Base-by-base conservation (phyloP, 2,888 invertebrate species). In the Julus scanicus region DNA sequence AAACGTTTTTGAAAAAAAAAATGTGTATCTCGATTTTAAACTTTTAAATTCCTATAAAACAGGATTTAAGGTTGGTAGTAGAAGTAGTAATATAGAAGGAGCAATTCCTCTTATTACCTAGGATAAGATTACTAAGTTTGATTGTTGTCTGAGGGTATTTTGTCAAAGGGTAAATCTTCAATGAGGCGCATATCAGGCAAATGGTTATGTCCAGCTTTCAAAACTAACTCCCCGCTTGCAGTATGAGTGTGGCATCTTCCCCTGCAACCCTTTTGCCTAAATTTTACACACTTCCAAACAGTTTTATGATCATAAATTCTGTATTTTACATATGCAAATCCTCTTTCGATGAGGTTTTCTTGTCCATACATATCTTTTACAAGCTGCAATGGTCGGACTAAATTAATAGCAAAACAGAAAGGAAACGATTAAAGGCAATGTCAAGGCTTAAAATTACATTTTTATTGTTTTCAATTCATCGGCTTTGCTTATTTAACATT, bases 221-320 rank as follows among this genome's bases (percentile, higher is more conserved):
- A 37, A 80, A 15, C 37, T 37, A 80, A 80, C 80, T 80, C 80
- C 13, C 80, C 80, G 15, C 80, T 80, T 37, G 80, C 15, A 15
- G 80, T 5, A n/a, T 48, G 85, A n/a, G 85, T 85, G 49, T 85
- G 85, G 49, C 85, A 85, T 85, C 85, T 85, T 44, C 85, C 85
- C 20, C 48, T 17, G 49, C 85, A 85, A 20, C 49, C 49, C 48
- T 85, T 85, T 44, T 15, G 20, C 49, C 85, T 85, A n/a, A 48
- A 85, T 49, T 85, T 29, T 20, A 85, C 49, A 15, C 85, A 85
- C 48, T 49, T 85, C 85, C 85, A 85, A 3, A 80, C 80, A 13
- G 80, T 80, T 37, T 80, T 80, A 80, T 80, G 80, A 15, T 80
- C 80, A 80, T 80, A 80, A 80, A 80, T 80, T 80, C 80, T 37